These are phyloP conservation scores for Pithys albifrons DNA, from an alignment of 2,113 vertebrate species.

Conservation along the genomic window DNA sequence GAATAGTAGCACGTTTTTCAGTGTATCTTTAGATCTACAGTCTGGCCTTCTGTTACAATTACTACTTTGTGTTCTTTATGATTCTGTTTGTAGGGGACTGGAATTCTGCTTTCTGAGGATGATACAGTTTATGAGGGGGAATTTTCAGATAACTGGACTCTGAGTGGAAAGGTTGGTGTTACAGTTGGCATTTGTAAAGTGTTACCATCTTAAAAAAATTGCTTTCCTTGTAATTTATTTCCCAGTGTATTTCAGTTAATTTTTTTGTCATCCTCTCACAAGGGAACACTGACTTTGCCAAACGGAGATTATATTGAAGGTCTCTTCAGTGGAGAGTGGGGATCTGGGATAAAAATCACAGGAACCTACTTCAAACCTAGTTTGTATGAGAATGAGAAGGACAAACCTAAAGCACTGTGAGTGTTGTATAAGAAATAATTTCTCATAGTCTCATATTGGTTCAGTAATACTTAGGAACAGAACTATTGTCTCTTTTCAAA, in stretches of 20 bases:
- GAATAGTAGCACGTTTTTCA: not conserved
- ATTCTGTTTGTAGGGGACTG: conserved; percentile 80
- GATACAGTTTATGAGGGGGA: conserved; percentile 95
- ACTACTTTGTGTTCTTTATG: not conserved
- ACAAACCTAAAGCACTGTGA: conserved; percentile 85
- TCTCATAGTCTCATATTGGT: not conserved
- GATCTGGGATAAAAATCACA: conserved; percentile 91
- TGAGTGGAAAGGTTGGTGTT: conserved; percentile 89
- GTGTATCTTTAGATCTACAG: not conserved
- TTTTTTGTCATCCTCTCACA: not conserved
- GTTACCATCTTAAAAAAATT: not conserved
- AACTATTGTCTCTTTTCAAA: not conserved
- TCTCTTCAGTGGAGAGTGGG: conserved; percentile 93
- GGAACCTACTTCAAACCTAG: conserved; percentile 94
- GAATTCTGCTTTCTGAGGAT: conserved; percentile 93
- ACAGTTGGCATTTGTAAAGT: not conserved
- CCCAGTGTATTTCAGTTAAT: not conserved
- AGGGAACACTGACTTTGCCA: conserved; percentile 91
- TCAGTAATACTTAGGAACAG: not conserved
- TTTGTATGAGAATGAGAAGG: conserved; percentile 90
- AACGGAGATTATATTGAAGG: conserved; percentile 96
- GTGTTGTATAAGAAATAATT: conserved; percentile 44
- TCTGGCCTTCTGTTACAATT: not conserved
- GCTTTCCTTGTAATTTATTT: not conserved
- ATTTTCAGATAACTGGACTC: conserved; percentile 96